Conservation (phyloP, 2,888 invertebrate species). For the Drosophila mayaguana region DNA sequence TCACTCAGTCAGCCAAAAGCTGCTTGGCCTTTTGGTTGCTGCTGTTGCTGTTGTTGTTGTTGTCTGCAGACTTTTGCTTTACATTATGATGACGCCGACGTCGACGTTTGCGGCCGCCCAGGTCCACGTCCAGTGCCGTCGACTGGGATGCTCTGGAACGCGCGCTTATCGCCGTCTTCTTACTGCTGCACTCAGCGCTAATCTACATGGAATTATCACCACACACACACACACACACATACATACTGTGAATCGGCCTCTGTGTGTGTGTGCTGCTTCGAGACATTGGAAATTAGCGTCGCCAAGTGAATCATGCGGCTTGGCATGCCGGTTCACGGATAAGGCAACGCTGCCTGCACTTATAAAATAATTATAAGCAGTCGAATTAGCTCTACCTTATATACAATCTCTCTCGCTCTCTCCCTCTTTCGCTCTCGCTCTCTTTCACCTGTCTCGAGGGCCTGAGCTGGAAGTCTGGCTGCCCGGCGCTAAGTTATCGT, state of each 20-base stretch:
- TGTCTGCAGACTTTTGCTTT: slow-evolving; percentile 43
- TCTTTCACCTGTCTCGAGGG: slow-evolving; percentile 57
- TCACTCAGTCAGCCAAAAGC: slow-evolving; percentile 55
- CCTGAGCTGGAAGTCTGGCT: slow-evolving; percentile 19
- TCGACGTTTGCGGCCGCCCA: slow-evolving; percentile 55
- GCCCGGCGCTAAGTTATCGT: slow-evolving; percentile 71
- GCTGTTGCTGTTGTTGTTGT: slow-evolving; percentile 24
- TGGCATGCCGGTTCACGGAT: slow-evolving; percentile 68
- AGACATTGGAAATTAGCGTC: slow-evolving; percentile 72
- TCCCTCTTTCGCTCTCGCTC: background rate
- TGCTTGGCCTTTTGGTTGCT: slow-evolving; percentile 50
- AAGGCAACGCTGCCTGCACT: slow-evolving; percentile 76
- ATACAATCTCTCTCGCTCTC: background rate
- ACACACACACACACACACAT: slow-evolving; percentile 43
- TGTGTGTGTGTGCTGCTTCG: slow-evolving; percentile 23
- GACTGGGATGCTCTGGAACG: slow-evolving; percentile 62
- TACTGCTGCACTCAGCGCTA: slow-evolving; percentile 78
- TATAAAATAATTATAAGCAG: slow-evolving; percentile 78
- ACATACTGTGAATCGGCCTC: slow-evolving; percentile 13
- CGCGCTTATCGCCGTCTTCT: slow-evolving; percentile 72
- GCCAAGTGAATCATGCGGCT: slow-evolving; percentile 78
- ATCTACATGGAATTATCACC: slow-evolving; percentile 76
- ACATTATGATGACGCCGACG: slow-evolving; percentile 58
- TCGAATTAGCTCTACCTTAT: slow-evolving; percentile 44
- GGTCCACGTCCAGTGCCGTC: slow-evolving; percentile 38